Percentiles rank a stretch among this genome's conserved stretches.
These are phyloP conservation scores for Eurypyga helias DNA, from an alignment of 2,113 vertebrate genomes.

Conservation along the genomic window DNA sequence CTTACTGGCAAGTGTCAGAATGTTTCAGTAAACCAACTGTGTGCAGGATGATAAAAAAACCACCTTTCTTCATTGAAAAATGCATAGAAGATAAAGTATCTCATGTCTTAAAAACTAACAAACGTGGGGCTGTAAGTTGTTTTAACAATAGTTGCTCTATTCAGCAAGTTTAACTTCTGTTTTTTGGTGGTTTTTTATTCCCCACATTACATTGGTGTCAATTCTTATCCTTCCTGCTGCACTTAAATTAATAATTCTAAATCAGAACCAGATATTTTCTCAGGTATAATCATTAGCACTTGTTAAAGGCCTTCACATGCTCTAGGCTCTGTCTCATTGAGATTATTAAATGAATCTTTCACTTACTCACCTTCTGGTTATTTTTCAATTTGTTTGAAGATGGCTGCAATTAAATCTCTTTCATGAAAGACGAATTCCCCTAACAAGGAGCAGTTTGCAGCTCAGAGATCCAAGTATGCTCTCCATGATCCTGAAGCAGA, in stretches of 20 bases:
- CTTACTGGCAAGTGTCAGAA: background rate
- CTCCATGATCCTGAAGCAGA: background rate
- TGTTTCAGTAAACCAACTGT: background rate
- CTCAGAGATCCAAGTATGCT: background rate
- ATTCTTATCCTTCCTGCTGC: background rate
- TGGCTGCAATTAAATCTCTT: constrained; percentile 52
- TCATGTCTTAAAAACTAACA: background rate
- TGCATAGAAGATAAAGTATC: background rate
- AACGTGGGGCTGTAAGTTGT: background rate
- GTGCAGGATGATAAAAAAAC: fast-evolving
- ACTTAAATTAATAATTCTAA: constrained; percentile 40
- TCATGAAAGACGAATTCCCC: constrained; percentile 20
- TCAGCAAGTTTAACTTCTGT: background rate
- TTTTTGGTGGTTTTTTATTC: background rate
- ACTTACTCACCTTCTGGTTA: constrained; percentile 48
- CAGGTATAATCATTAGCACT: constrained; percentile 53
- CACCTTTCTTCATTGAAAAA: background rate
- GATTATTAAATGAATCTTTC: constrained; percentile 62
- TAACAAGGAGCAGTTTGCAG: background rate
- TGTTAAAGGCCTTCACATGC: constrained; percentile 37
- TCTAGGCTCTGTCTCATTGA: constrained; percentile 33
- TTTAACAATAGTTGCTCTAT: background rate
- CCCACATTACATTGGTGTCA: background rate
- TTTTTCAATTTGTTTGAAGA: constrained; percentile 65
- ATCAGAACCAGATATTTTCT: constrained; percentile 43